Evolutionary conservation across 2,113 vertebrate species (phyloP).

Genomic region (Tachycineta bicolor): DNA sequence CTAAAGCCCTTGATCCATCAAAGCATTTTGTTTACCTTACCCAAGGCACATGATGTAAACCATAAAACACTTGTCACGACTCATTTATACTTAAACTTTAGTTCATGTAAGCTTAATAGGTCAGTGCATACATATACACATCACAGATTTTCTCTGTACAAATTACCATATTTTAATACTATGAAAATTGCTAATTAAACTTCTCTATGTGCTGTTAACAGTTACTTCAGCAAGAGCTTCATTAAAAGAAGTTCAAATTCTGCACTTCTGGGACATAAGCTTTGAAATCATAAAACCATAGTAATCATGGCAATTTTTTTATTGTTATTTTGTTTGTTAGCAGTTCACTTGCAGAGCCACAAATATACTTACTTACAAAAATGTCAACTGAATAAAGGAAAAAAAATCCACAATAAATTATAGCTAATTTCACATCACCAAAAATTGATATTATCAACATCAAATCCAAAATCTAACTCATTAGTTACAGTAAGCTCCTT

Average conservation of each 20-base stretch:
- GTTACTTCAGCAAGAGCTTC: not conserved
- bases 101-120: not conserved
- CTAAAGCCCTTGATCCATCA: not conserved
- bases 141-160: not conserved
- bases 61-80: not conserved
- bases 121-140: not conserved
- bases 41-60: not conserved
- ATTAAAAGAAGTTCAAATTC: not conserved
- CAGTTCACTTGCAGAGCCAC: not conserved
- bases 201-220: not conserved
- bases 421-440: not conserved
- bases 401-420: not conserved
- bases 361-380: not conserved
- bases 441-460: not conserved
- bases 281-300: not conserved
- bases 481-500: not conserved
- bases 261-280: fast-evolving
- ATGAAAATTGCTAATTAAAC: not conserved
- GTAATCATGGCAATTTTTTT: not conserved
- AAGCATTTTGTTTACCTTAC: not conserved
- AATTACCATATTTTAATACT: not conserved
- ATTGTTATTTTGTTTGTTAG: not conserved
- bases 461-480: not conserved
- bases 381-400: not conserved
- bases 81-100: not conserved